Evolutionary conservation across 2,797 vertebrate species (phyloP).

Genomic region (Hydrolagus colliei): DNA sequence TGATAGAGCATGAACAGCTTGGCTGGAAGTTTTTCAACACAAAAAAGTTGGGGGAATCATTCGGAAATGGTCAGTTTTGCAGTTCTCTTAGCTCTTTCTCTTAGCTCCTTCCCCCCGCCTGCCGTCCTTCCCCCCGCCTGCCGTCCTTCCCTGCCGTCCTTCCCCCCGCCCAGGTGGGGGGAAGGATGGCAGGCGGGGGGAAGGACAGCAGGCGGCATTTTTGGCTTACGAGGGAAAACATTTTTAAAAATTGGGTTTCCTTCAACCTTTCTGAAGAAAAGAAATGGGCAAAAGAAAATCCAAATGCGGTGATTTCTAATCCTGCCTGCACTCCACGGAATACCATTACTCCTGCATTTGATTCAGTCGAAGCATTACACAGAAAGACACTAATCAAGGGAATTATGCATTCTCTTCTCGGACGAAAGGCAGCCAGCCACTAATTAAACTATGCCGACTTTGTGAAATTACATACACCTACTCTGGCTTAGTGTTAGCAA

Average conservation of each 20-base stretch:
- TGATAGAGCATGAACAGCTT: background rate
- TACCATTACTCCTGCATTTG: slow-evolving; percentile 8
- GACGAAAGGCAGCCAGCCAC: background rate
- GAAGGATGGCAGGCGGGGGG: too few relatives aligned
- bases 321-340: background rate
- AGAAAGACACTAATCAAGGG: background rate
- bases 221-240: background rate
- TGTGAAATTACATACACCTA: background rate
- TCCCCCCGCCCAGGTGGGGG: too few relatives aligned
- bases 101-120: too few relatives aligned
- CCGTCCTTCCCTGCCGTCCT: too few relatives aligned
- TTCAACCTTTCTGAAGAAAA: slow-evolving; percentile 4
- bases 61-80: background rate
- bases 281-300: background rate
- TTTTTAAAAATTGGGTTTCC: background rate
- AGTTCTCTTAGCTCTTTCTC: background rate
- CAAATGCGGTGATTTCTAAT: background rate
- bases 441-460: background rate
- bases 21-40: background rate
- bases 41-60: background rate
- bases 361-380: background rate
- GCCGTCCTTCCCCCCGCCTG: too few relatives aligned
- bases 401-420: background rate
- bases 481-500: background rate
- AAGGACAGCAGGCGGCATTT: background rate